Evolutionary conservation across 2,113 vertebrate species (phyloP).

Genomic region (Elachura formosa): DNA sequence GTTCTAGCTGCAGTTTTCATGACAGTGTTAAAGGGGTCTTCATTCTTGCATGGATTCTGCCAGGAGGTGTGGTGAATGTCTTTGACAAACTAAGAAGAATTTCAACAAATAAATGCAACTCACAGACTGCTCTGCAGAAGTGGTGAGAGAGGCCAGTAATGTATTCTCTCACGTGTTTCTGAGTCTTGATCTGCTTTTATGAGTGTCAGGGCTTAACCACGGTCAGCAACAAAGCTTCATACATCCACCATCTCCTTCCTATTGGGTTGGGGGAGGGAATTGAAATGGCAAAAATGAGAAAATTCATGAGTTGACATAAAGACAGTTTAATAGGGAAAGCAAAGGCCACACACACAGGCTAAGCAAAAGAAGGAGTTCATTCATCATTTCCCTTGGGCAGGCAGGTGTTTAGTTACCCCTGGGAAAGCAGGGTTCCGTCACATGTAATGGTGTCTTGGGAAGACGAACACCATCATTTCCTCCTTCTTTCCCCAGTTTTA

Average conservation of each 20-base stretch:
- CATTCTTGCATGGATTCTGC: background rate
- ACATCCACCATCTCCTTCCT: background rate
- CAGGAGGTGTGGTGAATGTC: background rate
- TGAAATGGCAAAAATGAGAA: background rate
- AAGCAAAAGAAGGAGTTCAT: background rate
- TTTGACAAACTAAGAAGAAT: background rate
- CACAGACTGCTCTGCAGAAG: background rate
- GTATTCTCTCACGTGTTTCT: background rate
- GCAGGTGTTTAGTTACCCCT: background rate
- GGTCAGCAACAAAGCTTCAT: background rate
- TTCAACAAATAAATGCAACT: background rate
- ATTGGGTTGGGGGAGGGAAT: background rate
- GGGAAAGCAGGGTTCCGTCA: background rate
- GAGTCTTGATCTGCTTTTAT: background rate
- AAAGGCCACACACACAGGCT: background rate
- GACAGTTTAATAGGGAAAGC: background rate
- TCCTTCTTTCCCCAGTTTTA: background rate
- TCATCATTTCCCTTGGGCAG: background rate
- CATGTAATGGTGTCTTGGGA: background rate
- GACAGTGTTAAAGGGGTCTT: background rate
- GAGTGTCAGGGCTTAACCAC: background rate
- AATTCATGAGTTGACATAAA: background rate
- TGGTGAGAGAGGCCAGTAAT: background rate
- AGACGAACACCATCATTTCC: background rate
- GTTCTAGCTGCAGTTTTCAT: background rate